Conservation (phyloP, 2,113 vertebrate genomes). For the Poeciliopsis turrubarensis region DNA sequence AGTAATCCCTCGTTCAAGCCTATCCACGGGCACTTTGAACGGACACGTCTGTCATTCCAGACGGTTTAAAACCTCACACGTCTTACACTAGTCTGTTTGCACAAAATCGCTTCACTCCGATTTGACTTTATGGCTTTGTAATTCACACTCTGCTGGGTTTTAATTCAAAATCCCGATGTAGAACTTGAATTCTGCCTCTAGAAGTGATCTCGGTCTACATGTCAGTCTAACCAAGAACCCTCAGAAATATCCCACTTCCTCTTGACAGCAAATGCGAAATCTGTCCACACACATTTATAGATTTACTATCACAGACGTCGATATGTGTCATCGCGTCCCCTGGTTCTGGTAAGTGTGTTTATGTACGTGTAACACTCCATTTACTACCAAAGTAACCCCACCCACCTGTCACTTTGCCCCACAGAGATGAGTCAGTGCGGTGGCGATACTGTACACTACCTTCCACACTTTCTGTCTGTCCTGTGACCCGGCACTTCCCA, state of each 20-base stretch:
- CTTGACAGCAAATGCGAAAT: slow-evolving; percentile 40
- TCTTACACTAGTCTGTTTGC: too few species aligned
- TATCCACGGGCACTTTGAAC: background rate
- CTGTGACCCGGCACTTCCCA: slow-evolving; percentile 13
- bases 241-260: slow-evolving; percentile 57
- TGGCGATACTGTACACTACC: slow-evolving; percentile 52
- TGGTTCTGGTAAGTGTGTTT: slow-evolving; percentile 88
- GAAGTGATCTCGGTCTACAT: slow-evolving; percentile 21
- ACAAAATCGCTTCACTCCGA: too few species aligned
- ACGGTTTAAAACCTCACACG: background rate
- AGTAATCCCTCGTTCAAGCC: background rate
- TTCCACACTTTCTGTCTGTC: slow-evolving; percentile 31
- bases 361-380: slow-evolving; percentile 67
- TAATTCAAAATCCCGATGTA: background rate
- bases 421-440: slow-evolving; percentile 67
- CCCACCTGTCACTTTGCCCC: slow-evolving; percentile 62
- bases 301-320: slow-evolving; percentile 20
- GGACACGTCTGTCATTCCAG: background rate
- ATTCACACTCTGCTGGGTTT: too few species aligned
- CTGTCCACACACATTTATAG: slow-evolving; percentile 31
- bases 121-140: too few species aligned
- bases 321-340: slow-evolving; percentile 67
- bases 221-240: slow-evolving; percentile 38
- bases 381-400: slow-evolving; percentile 77
- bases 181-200: background rate